Evolutionary conservation across 2,797 vertebrate species (phyloP), one percentile per base, ranked within the genome.

Genomic region (Hipposideros larvatus): DNA sequence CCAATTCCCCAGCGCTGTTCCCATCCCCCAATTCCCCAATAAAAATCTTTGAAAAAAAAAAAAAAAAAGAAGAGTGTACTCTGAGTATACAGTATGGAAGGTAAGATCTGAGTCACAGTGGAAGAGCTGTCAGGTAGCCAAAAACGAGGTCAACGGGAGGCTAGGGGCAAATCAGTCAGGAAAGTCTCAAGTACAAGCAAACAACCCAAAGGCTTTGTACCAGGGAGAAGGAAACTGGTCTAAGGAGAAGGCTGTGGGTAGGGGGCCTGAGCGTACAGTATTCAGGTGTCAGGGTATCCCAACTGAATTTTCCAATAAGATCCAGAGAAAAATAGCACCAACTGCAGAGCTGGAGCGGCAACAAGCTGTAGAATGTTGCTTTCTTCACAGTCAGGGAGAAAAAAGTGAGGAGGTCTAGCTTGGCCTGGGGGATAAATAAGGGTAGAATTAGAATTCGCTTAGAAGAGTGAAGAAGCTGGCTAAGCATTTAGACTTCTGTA

Each of bases 251-350:
- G n/a, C 28, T 16, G 5, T 9, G 78, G 43, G 28, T 8, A 26
- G 53, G 37, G 26, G 8, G 6, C 4, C n/a, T 46, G 66, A 4
- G 53, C 7, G 4, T 21, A 2, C 3, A 8, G 16, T 1, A 2
- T 24, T 48, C 37, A 11, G 19, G 13, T 4, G 10, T 37, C 53
- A 71, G 55, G 21, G 5, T 65, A 4, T 48, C 21, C 55, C 22
- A 14, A 4, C 46, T 4, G 57, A 53, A n/a, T 2, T 26, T 31
- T 15, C 59, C 46, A 28, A 15, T 18, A n/a, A 37, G n/a, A 51
- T 48, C 41, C 19, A 28, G 34, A 61, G 73, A 2, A 22, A 87
- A 22, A 31, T 5, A 34, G 63, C 22, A 11, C 10, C 7, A 53
- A 14, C 19, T 2, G 2, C 31, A 51, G 28, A 59, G 31, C 43